Conservation (phyloP, 2,113 vertebrate species). For the Danionella cerebrum region DNA sequence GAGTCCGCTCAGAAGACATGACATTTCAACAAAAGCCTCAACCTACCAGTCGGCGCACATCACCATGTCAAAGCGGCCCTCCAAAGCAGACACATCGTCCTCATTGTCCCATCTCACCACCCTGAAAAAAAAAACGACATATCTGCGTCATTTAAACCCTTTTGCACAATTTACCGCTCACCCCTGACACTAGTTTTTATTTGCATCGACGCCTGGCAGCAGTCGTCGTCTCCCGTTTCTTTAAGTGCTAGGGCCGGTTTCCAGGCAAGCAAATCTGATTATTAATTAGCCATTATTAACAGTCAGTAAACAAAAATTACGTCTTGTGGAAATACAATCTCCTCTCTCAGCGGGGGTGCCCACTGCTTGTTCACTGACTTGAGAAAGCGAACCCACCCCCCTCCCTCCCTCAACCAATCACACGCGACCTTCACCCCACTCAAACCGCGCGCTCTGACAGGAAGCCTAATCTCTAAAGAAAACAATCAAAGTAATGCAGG, state of each 20-base stretch:
- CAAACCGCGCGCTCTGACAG: conserved; percentile 60
- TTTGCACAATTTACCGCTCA: neutral
- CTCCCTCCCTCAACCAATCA: conserved; percentile 74
- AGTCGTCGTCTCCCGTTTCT: conserved; percentile 1
- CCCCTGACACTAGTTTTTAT: neutral
- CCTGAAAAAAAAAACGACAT: conserved; percentile 60
- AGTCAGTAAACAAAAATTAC: conserved; percentile 99
- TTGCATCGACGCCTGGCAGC: neutral
- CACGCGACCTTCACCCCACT: conserved; percentile 81
- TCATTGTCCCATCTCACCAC: conserved; percentile 97
- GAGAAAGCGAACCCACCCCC: conserved; percentile 70
- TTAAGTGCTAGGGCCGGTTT: conserved; percentile 54
- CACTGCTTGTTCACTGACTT: conserved; percentile 81
- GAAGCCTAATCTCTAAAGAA: conserved; percentile 74
- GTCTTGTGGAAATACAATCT: conserved; percentile 94
- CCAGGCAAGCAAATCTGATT: conserved; percentile 79
- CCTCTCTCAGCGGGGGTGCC: conserved; percentile 77
- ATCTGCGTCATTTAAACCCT: neutral
- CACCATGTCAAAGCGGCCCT: conserved; percentile 96
- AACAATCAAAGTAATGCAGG: conserved; percentile 75
- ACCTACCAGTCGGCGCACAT: conserved; percentile 99
- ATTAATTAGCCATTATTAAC: conserved; percentile 99
- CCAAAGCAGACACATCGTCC: conserved; percentile 84
- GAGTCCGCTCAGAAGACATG: neutral
- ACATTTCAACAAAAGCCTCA: conserved; percentile 38